These are phyloP conservation scores for Ictalurus furcatus DNA, from an alignment of 2,113 vertebrate species.

Conservation along the genomic window DNA sequence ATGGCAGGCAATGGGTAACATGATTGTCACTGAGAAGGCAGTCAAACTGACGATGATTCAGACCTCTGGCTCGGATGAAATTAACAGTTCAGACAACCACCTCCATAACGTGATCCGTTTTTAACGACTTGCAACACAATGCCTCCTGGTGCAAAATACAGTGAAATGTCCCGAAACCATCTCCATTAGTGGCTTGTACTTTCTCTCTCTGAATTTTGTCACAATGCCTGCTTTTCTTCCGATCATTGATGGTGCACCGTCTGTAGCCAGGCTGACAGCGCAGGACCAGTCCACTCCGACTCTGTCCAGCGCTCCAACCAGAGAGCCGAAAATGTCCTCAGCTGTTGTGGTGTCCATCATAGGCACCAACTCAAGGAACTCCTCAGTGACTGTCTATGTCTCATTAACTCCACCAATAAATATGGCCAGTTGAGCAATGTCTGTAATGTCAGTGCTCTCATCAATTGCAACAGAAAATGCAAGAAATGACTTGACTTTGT, in stretches of 20 bases:
- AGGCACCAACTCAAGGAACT: constrained; percentile 35
- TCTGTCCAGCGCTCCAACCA: constrained; percentile 31
- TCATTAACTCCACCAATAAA: constrained; percentile 39
- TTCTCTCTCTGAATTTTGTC: constrained; percentile 39
- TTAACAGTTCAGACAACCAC: too few species aligned
- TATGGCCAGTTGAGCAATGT: constrained; percentile 38
- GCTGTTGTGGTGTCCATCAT: constrained; percentile 35
- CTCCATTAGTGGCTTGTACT: constrained; percentile 27
- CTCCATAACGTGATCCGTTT: too few species aligned
- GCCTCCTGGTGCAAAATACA: not conserved
- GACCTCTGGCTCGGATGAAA: not conserved
- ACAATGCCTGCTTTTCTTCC: constrained; percentile 35
- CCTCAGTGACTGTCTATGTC: constrained; percentile 30
- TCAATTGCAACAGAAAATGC: constrained; percentile 49
- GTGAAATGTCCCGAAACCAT: constrained; percentile 46
- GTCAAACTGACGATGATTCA: constrained; percentile 53
- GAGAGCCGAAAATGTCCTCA: constrained; percentile 23
- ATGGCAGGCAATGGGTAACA: not conserved
- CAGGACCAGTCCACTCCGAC: constrained; percentile 34
- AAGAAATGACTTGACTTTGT: constrained; percentile 28
- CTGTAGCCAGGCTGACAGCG: constrained; percentile 46
- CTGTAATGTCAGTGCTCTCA: constrained; percentile 27
- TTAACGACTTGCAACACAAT: too few species aligned
- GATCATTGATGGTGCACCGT: constrained; percentile 42
- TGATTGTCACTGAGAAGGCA: not conserved